These are phyloP conservation scores for Suillia variegata DNA, from an alignment of 2,888 invertebrate species.

Conservation along the genomic window DNA sequence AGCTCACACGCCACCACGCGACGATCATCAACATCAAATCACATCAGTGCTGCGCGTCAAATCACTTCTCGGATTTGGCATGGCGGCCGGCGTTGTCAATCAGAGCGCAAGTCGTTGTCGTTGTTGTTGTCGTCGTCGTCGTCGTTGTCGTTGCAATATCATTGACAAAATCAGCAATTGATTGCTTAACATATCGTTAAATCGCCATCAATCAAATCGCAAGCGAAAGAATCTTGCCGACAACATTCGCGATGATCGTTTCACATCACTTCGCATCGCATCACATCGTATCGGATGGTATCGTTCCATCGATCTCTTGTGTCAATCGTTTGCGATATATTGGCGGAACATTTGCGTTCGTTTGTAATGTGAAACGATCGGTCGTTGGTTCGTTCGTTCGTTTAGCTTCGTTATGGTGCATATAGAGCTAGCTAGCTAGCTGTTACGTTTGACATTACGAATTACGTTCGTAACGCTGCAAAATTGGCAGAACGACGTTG, in stretches of 20 bases:
- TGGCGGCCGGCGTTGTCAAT: background rate
- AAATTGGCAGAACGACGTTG: background rate
- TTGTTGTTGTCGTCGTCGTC: too few relatives aligned
- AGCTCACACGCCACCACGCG: background rate
- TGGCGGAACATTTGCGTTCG: background rate
- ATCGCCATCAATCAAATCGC: conserved; percentile 59
- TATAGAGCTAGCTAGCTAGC: too few relatives aligned
- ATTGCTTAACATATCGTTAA: conserved; percentile 47
- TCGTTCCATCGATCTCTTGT: conserved; percentile 24
- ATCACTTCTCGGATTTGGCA: background rate
- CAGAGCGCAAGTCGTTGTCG: too few relatives aligned
- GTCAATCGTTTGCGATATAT: conserved; percentile 26
- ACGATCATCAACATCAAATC: background rate
- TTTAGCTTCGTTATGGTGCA: too few relatives aligned
- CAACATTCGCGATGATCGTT: conserved; percentile 5
- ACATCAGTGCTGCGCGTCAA: background rate
- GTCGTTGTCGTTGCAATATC: conserved; percentile 1
- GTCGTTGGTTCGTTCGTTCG: too few relatives aligned
- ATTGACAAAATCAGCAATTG: conserved; percentile 1
- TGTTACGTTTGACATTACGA: background rate
- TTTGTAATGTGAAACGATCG: background rate
- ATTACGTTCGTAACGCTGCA: background rate
- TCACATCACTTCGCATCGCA: background rate
- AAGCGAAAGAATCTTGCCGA: background rate
- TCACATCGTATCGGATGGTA: background rate